Percentiles rank a stretch among this genome's conserved stretches.
Conservation (phyloP, 2,888 invertebrate species). For the Papilio elwesi region DNA sequence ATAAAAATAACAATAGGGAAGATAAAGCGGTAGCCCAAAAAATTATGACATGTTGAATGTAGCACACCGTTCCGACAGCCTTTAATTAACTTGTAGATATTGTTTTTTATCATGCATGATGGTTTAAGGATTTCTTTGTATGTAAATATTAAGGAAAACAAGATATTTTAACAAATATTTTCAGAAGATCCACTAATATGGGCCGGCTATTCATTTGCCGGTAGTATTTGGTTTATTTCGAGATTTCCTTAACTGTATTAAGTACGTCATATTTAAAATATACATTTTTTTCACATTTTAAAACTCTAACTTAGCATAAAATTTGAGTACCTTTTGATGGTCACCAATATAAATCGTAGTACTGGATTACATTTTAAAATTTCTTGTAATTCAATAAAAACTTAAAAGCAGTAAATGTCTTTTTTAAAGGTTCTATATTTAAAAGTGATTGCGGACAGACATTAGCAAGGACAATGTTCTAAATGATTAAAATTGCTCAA, state of each 20-base stretch:
- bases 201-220: background rate
- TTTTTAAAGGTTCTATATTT: too few relatives aligned
- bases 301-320: too few relatives aligned
- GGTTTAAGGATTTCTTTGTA: conserved; percentile 30
- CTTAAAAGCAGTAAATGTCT: too few relatives aligned
- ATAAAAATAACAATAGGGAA: background rate
- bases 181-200: background rate
- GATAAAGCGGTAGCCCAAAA: conserved; percentile 8
- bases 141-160: conserved; percentile 28
- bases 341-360: too few relatives aligned
- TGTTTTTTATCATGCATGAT: conserved; percentile 27
- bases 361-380: too few relatives aligned
- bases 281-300: background rate
- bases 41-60: conserved; percentile 17
- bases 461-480: too few relatives aligned
- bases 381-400: too few relatives aligned
- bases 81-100: conserved; percentile 33
- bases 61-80: background rate
- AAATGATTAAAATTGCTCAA: too few relatives aligned
- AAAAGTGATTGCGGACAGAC: too few relatives aligned
- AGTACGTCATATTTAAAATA: background rate
- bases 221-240: background rate
- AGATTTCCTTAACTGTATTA: background rate
- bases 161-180: conserved; percentile 7
- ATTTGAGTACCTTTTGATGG: too few relatives aligned